phyloP scores from a whole-genome alignment of 2,888 invertebrate genomes.

The Phytoseiulus persimilis region DNA sequence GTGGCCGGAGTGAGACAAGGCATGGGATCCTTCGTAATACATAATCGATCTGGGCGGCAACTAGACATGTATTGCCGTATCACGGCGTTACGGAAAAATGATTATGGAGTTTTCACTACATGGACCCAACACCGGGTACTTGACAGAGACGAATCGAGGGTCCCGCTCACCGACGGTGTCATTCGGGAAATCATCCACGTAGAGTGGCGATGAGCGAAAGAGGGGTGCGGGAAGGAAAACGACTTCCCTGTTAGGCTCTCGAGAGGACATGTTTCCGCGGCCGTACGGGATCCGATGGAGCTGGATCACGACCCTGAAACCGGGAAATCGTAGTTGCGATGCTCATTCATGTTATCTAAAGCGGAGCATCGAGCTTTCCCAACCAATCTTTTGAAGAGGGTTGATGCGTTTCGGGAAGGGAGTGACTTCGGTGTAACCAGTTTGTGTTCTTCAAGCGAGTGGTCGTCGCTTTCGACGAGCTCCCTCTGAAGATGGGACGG shows the following conservation, averaged over 20 bases:
- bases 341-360: too few relatives aligned
- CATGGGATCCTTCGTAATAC: not conserved
- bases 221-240: conserved; percentile 29
- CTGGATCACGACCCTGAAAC: not conserved
- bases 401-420: too few relatives aligned
- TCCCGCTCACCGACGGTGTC: not conserved
- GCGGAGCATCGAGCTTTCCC: too few relatives aligned
- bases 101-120: not conserved
- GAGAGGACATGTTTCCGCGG: not conserved
- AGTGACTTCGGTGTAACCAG: not conserved
- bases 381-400: too few relatives aligned
- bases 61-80: not conserved
- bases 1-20: not conserved
- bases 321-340: not conserved
- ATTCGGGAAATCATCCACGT: conserved; percentile 7
- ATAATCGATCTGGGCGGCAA: not conserved
- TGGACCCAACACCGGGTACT: too few relatives aligned
- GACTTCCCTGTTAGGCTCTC: conserved; percentile 12
- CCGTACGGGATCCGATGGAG: conserved; percentile 17
- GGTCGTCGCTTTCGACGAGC: not conserved
- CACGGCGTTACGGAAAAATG: not conserved
- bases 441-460: not conserved
- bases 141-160: too few relatives aligned
- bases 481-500: not conserved
- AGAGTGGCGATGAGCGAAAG: conserved; percentile 11